A percentile compares a stretch with the other conserved stretches of the same genome.
phyloP scores from a whole-genome alignment of 2,888 invertebrate genomes.

The Theodoxus fluviatilis region DNA sequence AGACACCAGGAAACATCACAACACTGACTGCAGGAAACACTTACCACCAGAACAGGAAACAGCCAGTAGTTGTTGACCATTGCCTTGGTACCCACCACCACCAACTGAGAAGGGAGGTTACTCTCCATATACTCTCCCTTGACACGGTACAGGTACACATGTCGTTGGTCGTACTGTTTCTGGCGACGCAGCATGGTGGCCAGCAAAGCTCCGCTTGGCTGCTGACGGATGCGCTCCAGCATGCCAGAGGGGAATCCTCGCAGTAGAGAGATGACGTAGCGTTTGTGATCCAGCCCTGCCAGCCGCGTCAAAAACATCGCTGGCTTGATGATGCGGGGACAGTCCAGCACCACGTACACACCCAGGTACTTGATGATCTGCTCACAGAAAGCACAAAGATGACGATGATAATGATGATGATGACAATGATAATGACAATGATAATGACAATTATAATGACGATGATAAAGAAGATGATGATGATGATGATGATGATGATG shows the following conservation, averaged over 20 bases:
- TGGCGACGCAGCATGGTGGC: slow-evolving; percentile 53
- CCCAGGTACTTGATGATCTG: no score
- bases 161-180: slow-evolving; percentile 39
- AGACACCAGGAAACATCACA: neutral
- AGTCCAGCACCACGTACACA: slow-evolving; percentile 51
- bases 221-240: slow-evolving; percentile 52
- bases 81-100: slow-evolving; percentile 55
- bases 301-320: slow-evolving; percentile 41
- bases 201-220: slow-evolving; percentile 59
- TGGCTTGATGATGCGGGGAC: slow-evolving; percentile 48
- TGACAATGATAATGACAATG: no score
- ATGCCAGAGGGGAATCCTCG: slow-evolving; percentile 62
- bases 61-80: slow-evolving; percentile 64
- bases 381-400: no score
- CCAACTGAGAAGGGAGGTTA: slow-evolving; percentile 52
- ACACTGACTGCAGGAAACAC: slow-evolving; percentile 33
- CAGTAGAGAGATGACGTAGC: slow-evolving; percentile 51
- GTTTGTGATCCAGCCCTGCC: slow-evolving; percentile 47
- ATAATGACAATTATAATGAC: no score
- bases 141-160: slow-evolving; percentile 44
- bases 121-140: slow-evolving; percentile 61
- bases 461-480: no score
- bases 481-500: no score
- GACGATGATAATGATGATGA: no score
- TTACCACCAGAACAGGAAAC: slow-evolving; percentile 64